phyloP scores from a whole-genome alignment of 2,113 vertebrate genomes.

The Myanophis thanlyinensis region DNA sequence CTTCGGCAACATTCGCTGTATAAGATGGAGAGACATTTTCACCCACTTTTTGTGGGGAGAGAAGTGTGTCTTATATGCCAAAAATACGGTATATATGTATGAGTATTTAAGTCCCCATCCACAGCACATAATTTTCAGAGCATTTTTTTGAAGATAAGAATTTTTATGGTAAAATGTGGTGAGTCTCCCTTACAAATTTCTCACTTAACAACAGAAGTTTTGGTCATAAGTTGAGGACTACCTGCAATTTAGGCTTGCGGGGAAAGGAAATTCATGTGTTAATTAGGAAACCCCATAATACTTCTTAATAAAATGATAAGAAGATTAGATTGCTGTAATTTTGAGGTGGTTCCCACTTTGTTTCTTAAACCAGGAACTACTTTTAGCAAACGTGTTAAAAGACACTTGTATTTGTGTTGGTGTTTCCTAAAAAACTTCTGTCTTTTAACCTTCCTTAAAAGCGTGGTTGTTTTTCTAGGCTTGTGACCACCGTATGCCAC shows the following conservation, averaged over 20 bases:
- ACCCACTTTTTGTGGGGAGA: no score
- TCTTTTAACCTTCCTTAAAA: not conserved
- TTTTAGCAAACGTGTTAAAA: not conserved
- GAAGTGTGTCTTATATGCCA: no score
- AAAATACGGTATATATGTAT: not conserved
- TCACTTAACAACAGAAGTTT: no score
- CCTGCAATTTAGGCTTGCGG: not conserved
- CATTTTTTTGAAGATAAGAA: no score
- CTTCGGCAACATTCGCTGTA: no score
- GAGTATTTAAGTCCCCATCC: not conserved
- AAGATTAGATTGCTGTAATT: not conserved
- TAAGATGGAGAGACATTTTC: no score
- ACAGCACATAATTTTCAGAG: not conserved
- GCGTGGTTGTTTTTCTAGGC: not conserved
- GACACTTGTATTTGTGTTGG: rapidly evolving
- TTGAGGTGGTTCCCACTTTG: not conserved
- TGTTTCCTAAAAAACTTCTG: not conserved
- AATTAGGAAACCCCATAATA: slow-evolving; percentile 40
- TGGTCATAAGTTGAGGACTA: not conserved
- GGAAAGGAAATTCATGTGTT: slow-evolving; percentile 22
- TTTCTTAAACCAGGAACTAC: not conserved
- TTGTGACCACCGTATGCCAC: not conserved
- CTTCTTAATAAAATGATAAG: not conserved
- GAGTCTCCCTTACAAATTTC: no score
- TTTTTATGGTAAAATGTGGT: not conserved